A percentile compares a stretch with the other conserved stretches of the same genome.
Evolutionary conservation across 1,140 invertebrate genomes (phyloP).

Genomic region (Scylla paramamosain): DNA sequence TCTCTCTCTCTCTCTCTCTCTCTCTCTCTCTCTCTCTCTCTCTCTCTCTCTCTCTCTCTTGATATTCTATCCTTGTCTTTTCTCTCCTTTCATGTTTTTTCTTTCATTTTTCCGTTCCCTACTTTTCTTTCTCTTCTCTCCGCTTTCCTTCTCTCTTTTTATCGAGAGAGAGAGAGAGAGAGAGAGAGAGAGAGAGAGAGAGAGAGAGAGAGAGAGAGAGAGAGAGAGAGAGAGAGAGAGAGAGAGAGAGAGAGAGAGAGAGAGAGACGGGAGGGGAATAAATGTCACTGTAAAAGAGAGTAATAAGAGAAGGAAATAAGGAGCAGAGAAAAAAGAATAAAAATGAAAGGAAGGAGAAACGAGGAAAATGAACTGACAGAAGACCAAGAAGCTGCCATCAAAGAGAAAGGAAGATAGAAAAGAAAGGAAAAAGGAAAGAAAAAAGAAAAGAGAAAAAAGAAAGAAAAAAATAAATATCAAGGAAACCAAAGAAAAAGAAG

Average conservation of each 20-base stretch:
- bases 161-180: background rate
- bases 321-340: no score
- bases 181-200: slow-evolving; percentile 2
- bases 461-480: background rate
- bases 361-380: background rate
- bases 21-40: background rate
- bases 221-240: background rate
- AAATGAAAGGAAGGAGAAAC: background rate
- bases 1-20: background rate
- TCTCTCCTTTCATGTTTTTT: background rate
- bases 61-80: background rate
- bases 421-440: background rate
- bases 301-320: background rate
- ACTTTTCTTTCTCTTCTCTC: background rate
- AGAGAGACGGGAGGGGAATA: background rate
- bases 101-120: background rate
- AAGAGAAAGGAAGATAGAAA: background rate
- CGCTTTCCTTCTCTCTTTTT: background rate
- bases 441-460: background rate
- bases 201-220: background rate
- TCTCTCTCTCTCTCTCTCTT: background rate
- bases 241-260: slow-evolving; percentile 14
- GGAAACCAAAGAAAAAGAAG: background rate
- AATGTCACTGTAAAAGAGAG: no score
- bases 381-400: background rate